Evolutionary conservation across 1,140 invertebrate species (phyloP), one percentile per base, ranked within the genome.

Genomic region (Drosophila nigromelanica): DNA sequence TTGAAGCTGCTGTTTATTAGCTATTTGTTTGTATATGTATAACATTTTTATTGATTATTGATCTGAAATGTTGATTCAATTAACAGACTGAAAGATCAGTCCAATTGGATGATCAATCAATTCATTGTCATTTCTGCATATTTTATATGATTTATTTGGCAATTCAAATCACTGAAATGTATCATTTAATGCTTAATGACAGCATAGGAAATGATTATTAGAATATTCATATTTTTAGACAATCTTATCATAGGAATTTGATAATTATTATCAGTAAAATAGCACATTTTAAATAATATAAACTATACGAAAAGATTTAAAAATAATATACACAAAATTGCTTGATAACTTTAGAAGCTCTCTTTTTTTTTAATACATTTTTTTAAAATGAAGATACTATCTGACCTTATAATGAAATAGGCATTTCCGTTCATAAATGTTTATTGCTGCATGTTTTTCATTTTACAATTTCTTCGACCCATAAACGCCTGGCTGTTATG

Each of bases 31-130:
- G 54, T 42, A 60, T 35, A 35, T 35, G 8, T 6, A 6, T 58
- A 48, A 30, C 40, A 72, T 76, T 64, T 55, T 68, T 73, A 63
- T 76, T 89, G n/a, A 51, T 37, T 35, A 21, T 14, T 14, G 37
- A 4, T 12, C 51, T 52, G 54, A 67, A 51, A 60, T 63, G 52
- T 62, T 50, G 39, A 70, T 70, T 63, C 33, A 62, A 74, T 74
- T 69, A 62, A 40, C 40, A 14, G 15, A 15, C 45, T 75, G 79
- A 89, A 24, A 68, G 79, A 89, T 63, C 33, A 18, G 39, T 43
- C 80, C 48, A 60, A 55, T 76, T 72, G 40, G 39, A 14, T 45
- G 55, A 72, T 62, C 58, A 71, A 77, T 74, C 72, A 74, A 74
- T 73, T 68, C 67, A 70, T 60, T 71, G 54, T 70, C 62, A 47